Evolutionary conservation across 53 echinoderm and acorn worm species (phyloP), one percentile per base, ranked within the genome.

Genomic region (Apostichopus leukothele): DNA sequence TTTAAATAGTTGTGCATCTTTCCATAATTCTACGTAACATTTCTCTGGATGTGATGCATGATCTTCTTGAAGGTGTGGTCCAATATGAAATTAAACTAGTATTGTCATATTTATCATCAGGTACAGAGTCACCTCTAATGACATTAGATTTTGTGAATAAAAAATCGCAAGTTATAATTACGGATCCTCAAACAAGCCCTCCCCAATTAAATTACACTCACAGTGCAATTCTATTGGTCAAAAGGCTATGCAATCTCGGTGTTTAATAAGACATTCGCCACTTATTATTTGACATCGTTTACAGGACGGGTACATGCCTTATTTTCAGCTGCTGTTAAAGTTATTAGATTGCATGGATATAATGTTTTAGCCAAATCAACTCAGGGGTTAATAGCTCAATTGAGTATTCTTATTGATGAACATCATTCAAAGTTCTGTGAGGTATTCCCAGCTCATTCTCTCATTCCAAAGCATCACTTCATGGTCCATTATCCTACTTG

Each of bases 401-500:
- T 91, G 50, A 12, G 51, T 86, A n/a, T 91, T 76, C 74, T 93
- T 4, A 91, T 86, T 67, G 89, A 73, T 67, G 93, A 93, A 1
- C 93, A 93, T 83, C 93, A 93, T 71, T 75, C 76, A 5, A 83
- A 93, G 67, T 93, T 93, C 51, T 73, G 60, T 23, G 67, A 75
- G 67, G 85, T 73, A 79, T 92, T 92, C 50, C 90, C 92, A 79
- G 76, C 52, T 59, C 59, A 57, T n/a, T 20, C 67, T 19, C 22
- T 92, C 26, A 52, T 92, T 53, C 92, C 90, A 57, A 93, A 93
- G 39, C 93, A 93, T 61, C 93, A 93, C 55, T 89, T 93, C 0
- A 93, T 93, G 91, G 87, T 86, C 13, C 93, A 93, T 86, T 93
- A 91, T 80, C 91, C 93, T 14, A 93, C 91, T 16, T 93, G 89